phyloP scores from a whole-genome alignment of 2,888 invertebrate species.

The Exocentrus adspersus region DNA sequence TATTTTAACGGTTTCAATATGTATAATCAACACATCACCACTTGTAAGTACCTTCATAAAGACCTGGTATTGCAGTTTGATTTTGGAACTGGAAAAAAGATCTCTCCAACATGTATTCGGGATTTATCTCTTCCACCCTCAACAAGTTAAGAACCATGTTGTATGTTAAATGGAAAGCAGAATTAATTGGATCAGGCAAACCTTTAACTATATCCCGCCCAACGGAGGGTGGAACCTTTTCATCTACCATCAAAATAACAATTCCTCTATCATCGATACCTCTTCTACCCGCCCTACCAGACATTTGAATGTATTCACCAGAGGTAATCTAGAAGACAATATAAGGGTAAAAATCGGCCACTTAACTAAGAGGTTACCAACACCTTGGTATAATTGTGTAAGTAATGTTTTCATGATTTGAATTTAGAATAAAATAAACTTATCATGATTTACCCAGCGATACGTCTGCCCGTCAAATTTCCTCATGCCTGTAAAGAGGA shows the following conservation, averaged over 20 bases:
- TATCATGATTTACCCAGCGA: constrained; percentile 90
- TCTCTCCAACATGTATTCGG: constrained; percentile 98
- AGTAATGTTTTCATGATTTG: too few relatives aligned
- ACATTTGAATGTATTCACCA: constrained; percentile 99
- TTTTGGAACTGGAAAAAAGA: constrained; percentile 99
- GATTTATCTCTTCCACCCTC: constrained; percentile 98
- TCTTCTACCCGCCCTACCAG: constrained; percentile 96
- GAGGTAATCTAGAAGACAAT: constrained; percentile 76
- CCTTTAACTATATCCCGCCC: constrained; percentile 87
- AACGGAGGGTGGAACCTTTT: constrained; percentile 85
- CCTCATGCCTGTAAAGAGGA: constrained; percentile 92
- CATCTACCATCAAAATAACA: constrained; percentile 98
- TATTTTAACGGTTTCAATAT: too few relatives aligned
- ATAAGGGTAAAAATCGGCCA: too few relatives aligned
- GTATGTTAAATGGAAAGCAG: constrained; percentile 98
- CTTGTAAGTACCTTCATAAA: constrained; percentile 78
- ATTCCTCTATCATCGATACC: constrained; percentile 94
- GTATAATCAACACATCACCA: too few relatives aligned
- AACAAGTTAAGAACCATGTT: constrained; percentile 98
- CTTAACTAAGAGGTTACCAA: too few relatives aligned
- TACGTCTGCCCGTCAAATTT: constrained; percentile 98
- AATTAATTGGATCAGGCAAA: constrained; percentile 93
- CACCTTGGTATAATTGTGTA: too few relatives aligned
- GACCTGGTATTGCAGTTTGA: constrained; percentile 90
- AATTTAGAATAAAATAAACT: too few relatives aligned